phyloP scores from a whole-genome alignment of 92 coral and sea anemone species.

The Pocillopora grandis region DNA sequence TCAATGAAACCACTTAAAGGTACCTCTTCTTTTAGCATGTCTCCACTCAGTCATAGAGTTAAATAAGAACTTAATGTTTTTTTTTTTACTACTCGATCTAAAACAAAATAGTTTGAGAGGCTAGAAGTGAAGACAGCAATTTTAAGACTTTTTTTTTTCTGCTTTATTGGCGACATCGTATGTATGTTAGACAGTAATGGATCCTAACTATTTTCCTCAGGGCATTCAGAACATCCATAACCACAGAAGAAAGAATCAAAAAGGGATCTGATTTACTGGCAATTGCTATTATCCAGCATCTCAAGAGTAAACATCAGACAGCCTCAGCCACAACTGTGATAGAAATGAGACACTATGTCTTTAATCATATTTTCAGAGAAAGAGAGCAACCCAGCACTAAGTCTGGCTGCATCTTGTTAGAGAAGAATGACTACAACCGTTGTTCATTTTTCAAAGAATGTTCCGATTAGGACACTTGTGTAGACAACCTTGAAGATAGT shows the following conservation, averaged over 20 bases:
- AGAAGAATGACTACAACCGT: slow-evolving; percentile 5
- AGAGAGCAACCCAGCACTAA: slow-evolving; percentile 8
- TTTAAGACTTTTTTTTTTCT: too few species aligned
- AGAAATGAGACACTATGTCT: background rate
- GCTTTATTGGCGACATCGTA: too few species aligned
- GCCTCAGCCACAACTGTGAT: background rate
- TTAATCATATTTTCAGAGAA: slow-evolving; percentile 30
- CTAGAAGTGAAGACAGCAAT: too few species aligned
- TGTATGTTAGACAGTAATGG: too few species aligned
- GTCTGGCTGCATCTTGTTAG: slow-evolving; percentile 22
- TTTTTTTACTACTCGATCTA: too few species aligned
- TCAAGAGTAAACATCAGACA: background rate
- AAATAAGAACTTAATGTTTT: too few species aligned
- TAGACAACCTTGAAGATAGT: slow-evolving; percentile 24
- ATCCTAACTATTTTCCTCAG: too few species aligned
- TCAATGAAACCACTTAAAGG: slow-evolving; percentile 7
- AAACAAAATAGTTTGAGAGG: too few species aligned
- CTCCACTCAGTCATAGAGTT: too few species aligned
- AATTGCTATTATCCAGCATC: slow-evolving; percentile 23
- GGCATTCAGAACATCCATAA: background rate
- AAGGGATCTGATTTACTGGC: slow-evolving; percentile 15
- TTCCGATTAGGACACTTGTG: background rate
- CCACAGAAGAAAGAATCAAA: slow-evolving; percentile 6
- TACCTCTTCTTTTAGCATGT: too few species aligned
- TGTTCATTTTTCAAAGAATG: slow-evolving; percentile 21